A percentile compares a stretch with the other conserved stretches of the same genome.
Evolutionary conservation across 2,113 vertebrate species (phyloP).

Genomic region (Phocoena sinus): DNA sequence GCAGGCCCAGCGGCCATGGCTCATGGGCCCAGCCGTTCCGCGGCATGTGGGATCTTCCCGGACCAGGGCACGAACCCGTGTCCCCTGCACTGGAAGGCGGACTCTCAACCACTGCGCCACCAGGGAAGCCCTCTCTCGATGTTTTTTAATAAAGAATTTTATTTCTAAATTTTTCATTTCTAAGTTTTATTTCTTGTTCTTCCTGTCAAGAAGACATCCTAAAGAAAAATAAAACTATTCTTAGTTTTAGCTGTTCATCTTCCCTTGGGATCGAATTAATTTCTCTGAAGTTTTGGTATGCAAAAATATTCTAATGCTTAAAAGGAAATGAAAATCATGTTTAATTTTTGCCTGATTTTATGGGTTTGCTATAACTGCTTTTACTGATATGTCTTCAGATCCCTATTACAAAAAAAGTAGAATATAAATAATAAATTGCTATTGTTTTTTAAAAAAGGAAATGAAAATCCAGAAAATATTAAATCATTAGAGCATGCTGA

Average conservation of each 20-base stretch:
- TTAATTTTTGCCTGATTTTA: too few species aligned
- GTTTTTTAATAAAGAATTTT: not conserved
- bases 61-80: too few species aligned
- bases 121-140: not conserved
- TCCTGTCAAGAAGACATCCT: not conserved
- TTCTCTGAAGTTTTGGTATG: not conserved
- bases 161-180: not conserved
- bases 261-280: not conserved
- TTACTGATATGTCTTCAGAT: too few species aligned
- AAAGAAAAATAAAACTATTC: not conserved
- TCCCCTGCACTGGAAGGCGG: too few species aligned
- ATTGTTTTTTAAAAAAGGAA: not conserved
- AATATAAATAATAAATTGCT: too few species aligned
- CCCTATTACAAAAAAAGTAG: too few species aligned
- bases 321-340: too few species aligned
- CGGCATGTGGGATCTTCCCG: too few species aligned
- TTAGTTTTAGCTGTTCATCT: not conserved
- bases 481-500: not conserved
- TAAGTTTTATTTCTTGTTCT: slow-evolving; percentile 23
- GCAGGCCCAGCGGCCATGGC: too few species aligned
- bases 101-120: too few species aligned
- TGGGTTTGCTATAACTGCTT: too few species aligned
- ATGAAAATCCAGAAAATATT: not conserved
- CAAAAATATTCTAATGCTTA: not conserved
- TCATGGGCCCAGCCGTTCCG: too few species aligned